Percentiles rank a stretch among this genome's conserved stretches.
phyloP scores from a whole-genome alignment of 2,113 vertebrate genomes.

The Clupea harengus region DNA sequence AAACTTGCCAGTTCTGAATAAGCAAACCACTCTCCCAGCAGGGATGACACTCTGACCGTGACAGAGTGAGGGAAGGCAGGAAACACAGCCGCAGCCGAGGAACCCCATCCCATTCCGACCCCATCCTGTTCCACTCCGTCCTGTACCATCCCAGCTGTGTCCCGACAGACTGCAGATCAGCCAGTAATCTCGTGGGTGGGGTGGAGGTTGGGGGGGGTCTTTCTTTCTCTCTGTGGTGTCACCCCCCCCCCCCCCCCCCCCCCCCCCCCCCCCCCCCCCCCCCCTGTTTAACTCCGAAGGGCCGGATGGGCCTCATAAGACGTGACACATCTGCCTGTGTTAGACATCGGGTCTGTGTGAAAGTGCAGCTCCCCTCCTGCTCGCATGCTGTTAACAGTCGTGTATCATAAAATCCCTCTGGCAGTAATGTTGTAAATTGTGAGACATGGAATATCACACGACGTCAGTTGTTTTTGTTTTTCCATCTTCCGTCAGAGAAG shows the following conservation, averaged over 20 bases:
- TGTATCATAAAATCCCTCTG: not conserved
- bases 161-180: not conserved
- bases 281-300: not conserved
- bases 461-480: not conserved
- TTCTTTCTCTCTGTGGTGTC: not conserved
- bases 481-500: conserved; percentile 17
- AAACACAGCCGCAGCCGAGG: not conserved
- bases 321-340: not conserved
- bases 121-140: not conserved
- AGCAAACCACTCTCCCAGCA: conserved; percentile 18
- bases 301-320: not conserved
- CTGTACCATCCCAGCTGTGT: conserved; percentile 2
- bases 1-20: conserved; percentile 24
- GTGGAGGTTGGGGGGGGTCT: not conserved
- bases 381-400: not conserved
- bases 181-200: not conserved
- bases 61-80: conserved; percentile 20
- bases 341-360: not conserved
- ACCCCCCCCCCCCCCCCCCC: not conserved
- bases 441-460: not conserved
- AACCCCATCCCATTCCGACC: not conserved
- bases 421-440: not conserved
- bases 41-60: conserved; percentile 15
- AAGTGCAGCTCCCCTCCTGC: not conserved
- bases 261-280: not conserved